Evolutionary conservation across 1,140 invertebrate species (phyloP).

Genomic region (Coboldia fuscipes): DNA sequence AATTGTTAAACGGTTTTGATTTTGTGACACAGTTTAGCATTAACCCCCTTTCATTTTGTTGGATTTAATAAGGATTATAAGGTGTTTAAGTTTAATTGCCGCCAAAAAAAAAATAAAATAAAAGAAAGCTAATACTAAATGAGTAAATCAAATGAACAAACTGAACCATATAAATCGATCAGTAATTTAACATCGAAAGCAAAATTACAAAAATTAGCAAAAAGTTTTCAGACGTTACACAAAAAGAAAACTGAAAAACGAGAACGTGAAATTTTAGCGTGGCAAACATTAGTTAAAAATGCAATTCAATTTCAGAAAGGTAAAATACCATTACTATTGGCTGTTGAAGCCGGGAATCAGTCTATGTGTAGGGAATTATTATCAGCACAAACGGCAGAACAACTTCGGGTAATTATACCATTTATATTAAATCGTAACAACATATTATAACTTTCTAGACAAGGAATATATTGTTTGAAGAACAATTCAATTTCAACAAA

Average conservation of each 20-base stretch:
- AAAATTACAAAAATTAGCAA: conserved; percentile 21
- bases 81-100: no score
- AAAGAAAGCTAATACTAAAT: no score
- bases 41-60: no score
- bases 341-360: conserved; percentile 82
- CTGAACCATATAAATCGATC: no score
- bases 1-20: no score
- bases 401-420: conserved; percentile 34
- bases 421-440: no score
- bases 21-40: no score
- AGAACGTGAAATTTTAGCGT: conserved; percentile 13
- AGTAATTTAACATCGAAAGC: conserved; percentile 13
- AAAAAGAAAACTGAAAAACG: conserved; percentile 25
- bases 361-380: conserved; percentile 81
- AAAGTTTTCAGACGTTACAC: conserved; percentile 30
- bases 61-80: no score
- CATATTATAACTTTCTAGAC: neutral
- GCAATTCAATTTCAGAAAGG: conserved; percentile 49
- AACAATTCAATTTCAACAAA: no score
- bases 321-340: conserved; percentile 77
- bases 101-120: no score
- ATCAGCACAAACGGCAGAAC: conserved; percentile 56
- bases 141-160: no score
- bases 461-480: neutral
- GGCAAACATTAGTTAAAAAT: conserved; percentile 27